These are phyloP conservation scores for Heterohyrax brucei DNA, from an alignment of 2,797 vertebrate species.

Conservation along the genomic window DNA sequence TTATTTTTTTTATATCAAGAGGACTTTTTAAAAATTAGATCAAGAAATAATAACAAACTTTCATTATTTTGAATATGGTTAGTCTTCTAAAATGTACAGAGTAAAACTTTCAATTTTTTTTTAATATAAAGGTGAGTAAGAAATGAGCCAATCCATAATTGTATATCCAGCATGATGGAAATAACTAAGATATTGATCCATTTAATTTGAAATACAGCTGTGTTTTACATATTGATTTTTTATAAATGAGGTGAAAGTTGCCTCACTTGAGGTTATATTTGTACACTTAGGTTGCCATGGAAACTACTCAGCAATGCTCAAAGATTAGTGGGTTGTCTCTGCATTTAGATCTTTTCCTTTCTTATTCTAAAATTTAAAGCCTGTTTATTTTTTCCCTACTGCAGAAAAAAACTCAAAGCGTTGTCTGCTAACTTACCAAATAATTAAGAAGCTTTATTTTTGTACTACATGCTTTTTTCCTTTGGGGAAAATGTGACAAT, in stretches of 20 bases:
- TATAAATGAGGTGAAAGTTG: slow-evolving; percentile 72
- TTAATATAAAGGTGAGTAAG: slow-evolving; percentile 29
- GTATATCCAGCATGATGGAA: neutral
- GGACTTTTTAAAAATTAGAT: slow-evolving; percentile 54
- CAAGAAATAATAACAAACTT: slow-evolving; percentile 64
- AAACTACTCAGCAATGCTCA: slow-evolving; percentile 69
- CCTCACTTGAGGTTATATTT: slow-evolving; percentile 67
- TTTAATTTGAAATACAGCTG: slow-evolving; percentile 67
- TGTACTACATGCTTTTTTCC: neutral
- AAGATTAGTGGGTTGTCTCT: slow-evolving; percentile 51
- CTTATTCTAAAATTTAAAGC: slow-evolving; percentile 70
- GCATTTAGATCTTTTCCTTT: slow-evolving; percentile 57
- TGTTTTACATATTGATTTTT: slow-evolving; percentile 30
- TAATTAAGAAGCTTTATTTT: slow-evolving; percentile 60
- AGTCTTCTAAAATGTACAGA: slow-evolving; percentile 45
- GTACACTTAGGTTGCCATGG: slow-evolving; percentile 59
- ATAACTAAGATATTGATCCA: slow-evolving; percentile 39
- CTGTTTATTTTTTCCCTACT: slow-evolving; percentile 12
- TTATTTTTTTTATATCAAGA: slow-evolving; percentile 45
- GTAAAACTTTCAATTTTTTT: neutral
- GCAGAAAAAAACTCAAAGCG: neutral
- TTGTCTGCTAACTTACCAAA: slow-evolving; percentile 58
- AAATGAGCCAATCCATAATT: slow-evolving; percentile 22
- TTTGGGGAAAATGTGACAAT: slow-evolving; percentile 37
- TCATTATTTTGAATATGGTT: slow-evolving; percentile 33